Percentiles rank a stretch among this genome's conserved stretches.
Conservation (phyloP, 1,140 invertebrate species). For the Gonioctena quinquepunctata region DNA sequence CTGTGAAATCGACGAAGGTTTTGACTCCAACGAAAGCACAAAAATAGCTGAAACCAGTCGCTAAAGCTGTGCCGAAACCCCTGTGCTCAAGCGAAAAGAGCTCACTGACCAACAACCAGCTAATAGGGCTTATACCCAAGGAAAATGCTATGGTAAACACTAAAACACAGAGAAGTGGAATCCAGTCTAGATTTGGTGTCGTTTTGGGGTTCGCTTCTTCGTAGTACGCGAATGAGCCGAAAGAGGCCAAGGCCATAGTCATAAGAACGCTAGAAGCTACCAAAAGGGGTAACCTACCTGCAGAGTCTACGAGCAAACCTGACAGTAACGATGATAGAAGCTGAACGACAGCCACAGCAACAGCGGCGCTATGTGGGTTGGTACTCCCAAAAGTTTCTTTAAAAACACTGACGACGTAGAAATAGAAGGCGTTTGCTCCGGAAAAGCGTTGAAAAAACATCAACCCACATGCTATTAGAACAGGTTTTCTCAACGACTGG, state of each 20-base stretch:
- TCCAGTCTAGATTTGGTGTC: slow-evolving; percentile 67
- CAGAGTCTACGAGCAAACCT: slow-evolving; percentile 77
- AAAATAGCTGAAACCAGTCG: slow-evolving; percentile 83
- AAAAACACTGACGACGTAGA: slow-evolving; percentile 81
- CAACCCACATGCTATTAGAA: slow-evolving; percentile 78
- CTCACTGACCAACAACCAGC: slow-evolving; percentile 85
- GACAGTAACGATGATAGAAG: slow-evolving; percentile 77
- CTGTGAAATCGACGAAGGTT: slow-evolving; percentile 81
- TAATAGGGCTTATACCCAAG: slow-evolving; percentile 87
- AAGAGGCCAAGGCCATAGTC: slow-evolving; percentile 77
- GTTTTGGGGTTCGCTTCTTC: slow-evolving; percentile 60
- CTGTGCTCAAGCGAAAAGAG: slow-evolving; percentile 84
- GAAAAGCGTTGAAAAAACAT: slow-evolving; percentile 87
- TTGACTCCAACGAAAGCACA: slow-evolving; percentile 89
- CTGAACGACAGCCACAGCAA: slow-evolving; percentile 78
- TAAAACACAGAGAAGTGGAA: slow-evolving; percentile 78
- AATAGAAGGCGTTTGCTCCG: slow-evolving; percentile 80
- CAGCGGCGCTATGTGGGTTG: slow-evolving; percentile 81
- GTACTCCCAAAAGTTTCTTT: slow-evolving; percentile 75
- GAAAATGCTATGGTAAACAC: slow-evolving; percentile 84
- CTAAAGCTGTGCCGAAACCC: slow-evolving; percentile 80
- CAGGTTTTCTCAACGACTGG: slow-evolving; percentile 60
- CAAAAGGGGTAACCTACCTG: slow-evolving; percentile 75
- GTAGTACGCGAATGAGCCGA: slow-evolving; percentile 80
- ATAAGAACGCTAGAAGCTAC: slow-evolving; percentile 82